Evolutionary conservation across 2,113 vertebrate genomes (phyloP), one percentile per base, ranked within the genome.

Genomic region (Pyxicephalus adspersus): DNA sequence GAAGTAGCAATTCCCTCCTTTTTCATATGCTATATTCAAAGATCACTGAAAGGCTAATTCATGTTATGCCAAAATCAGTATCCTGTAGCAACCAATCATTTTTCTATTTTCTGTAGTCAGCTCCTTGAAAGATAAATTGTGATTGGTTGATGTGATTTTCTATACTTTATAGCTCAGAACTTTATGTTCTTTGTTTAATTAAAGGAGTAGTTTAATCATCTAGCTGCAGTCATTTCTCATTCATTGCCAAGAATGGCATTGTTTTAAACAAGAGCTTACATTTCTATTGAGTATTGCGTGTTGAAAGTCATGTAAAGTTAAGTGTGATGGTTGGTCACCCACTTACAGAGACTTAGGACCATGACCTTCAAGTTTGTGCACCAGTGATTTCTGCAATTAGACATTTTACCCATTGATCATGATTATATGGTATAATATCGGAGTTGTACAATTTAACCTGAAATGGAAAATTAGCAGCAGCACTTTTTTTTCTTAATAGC

Each of bases 331-430:
- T 31, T 19, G 52, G 65, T 61, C 20, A 38, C 7, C 5, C 50
- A 19, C 20, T 67, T 31, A 57, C 76, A 67, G 31, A 67, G 76
- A 78, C 76, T 78, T 67, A 57, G 15, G 15, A 31, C 25, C 51
- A 26, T 80, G 65, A 80, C 77, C 77, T 80, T 80, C 65, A 80
- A 23, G 51, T 80, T 71, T 19, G 16, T 67, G 77, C 66, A 61
- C 54, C 66, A 63, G 65, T 71, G 52, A 23, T 70, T 70, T 71
- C 34, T 61, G 65, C 77, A 80, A 80, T 80, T 80, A 80, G 55
- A 61, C 38, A 58, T 38, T 19, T 51, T 51, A 71, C 71, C 66
- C 52, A 80, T 70, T 71, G 77, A 80, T 80, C 77, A 61, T 23
- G 34, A 20, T 28, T 65, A 80, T 80, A 63, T 4, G 65, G 66